Evolutionary conservation across 2,888 invertebrate genomes (phyloP).

Genomic region (Stenotaenia linearis): DNA sequence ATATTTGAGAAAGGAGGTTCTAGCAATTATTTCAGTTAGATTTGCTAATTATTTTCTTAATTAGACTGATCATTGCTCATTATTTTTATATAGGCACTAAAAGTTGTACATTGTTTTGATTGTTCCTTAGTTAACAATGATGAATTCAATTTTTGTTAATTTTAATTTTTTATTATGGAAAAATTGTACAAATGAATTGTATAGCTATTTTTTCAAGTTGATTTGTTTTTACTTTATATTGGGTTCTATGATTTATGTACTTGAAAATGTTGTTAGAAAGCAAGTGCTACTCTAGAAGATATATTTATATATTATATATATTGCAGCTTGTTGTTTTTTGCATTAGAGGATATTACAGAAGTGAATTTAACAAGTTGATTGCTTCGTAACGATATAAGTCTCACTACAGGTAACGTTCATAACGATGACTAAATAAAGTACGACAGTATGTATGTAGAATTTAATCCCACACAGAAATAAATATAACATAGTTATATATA

Average conservation of each 20-base stretch:
- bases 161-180: neutral
- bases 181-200: neutral
- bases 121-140: neutral
- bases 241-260: neutral
- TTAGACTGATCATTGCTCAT: constrained; percentile 4
- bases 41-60: neutral
- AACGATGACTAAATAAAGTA: neutral
- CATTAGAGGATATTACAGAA: neutral
- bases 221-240: neutral
- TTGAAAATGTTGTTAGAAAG: neutral
- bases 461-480: neutral
- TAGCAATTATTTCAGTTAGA: neutral
- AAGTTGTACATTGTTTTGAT: neutral
- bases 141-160: neutral
- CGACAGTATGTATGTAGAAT: neutral
- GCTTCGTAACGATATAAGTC: neutral
- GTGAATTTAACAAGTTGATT: neutral
- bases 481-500: neutral
- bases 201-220: neutral
- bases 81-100: neutral
- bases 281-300: constrained; percentile 1
- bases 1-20: no score
- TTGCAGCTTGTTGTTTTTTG: neutral
- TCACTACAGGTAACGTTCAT: neutral
- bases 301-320: neutral